Base-by-base conservation (phyloP, 1,140 invertebrate species). In the Meloidogyne chitwoodi region DNA sequence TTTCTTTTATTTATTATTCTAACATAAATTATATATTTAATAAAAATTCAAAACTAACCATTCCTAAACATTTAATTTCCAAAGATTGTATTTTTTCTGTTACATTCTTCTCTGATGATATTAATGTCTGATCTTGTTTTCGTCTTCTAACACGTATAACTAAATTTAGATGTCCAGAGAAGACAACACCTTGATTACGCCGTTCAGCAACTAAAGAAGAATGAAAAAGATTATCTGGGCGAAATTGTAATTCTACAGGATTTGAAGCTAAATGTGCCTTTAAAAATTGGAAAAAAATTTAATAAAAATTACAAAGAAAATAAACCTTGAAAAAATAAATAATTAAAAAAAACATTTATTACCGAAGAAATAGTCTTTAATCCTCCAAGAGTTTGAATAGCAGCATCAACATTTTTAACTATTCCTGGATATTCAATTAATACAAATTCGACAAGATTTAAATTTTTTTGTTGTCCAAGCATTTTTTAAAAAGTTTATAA, bases 351-450 rank as follows among this genome's bases (percentile, higher is more conserved):
- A 8, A 38, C 11, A n/a, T 10, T 19, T 80, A 44, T 76, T 69
- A 85, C 83, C 31, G 69, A 34, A 34, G 44, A 31, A 29, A 86
- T 74, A 16, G 64, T 65, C 5, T 67, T 29, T 10, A 83, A 19
- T 38, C 84, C 84, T 26, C 83, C 83, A n/a, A 86, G 72, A 10
- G 84, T 86, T 29, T 74, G 67, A 31, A 85, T 41, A 14, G 84
- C 84, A 34, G 78, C 77, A 22, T 87, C 81, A 6, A 77, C 65
- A 77, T 85, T 82, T 62, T 80, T 80, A 24, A 85, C 66, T 24
- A 85, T 75, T 38, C 81, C 84, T 8, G 84, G 84, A 79, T 87
- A 84, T 66, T 86, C 70, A 29, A 85, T 74, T 4, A 86, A 44
- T 1, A 82, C 68, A 61, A 85, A 77, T 16, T 84, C 74, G 24